Conservation (phyloP, 2,888 invertebrate species). For the Psylliodes chrysocephalus region DNA sequence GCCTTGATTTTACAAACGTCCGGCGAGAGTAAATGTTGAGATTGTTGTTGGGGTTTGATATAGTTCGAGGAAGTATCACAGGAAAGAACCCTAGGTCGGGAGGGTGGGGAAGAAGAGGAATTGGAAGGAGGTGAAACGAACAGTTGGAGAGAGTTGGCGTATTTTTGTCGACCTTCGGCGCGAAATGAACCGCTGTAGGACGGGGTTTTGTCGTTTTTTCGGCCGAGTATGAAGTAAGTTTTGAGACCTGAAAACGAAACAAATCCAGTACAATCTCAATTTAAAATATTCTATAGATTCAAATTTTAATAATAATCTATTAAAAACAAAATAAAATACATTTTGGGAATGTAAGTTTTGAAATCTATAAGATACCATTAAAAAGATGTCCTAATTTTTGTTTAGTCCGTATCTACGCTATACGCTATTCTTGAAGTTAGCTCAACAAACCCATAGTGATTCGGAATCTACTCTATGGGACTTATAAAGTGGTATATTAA, state of each 20-base stretch:
- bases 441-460: no score
- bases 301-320: no score
- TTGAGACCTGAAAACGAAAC: slow-evolving; percentile 77
- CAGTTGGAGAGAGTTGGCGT: slow-evolving; percentile 66
- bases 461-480: no score
- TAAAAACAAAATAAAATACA: no score
- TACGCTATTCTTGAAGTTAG: no score
- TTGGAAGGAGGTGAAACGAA: slow-evolving; percentile 71
- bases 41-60: slow-evolving; percentile 55
- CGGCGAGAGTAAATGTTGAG: slow-evolving; percentile 70
- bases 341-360: no score
- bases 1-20: slow-evolving; percentile 74
- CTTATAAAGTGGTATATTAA: no score
- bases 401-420: no score
- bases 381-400: no score
- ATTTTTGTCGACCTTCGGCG: slow-evolving; percentile 60
- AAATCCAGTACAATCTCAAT: no score
- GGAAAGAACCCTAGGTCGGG: slow-evolving; percentile 61
- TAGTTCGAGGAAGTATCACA: slow-evolving; percentile 58
- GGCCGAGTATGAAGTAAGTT: slow-evolving; percentile 86
- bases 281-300: no score
- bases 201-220: slow-evolving; percentile 68
- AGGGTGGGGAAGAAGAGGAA: slow-evolving; percentile 59
- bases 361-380: no score
- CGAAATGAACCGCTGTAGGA: slow-evolving; percentile 61